phyloP scores from a whole-genome alignment of 2,113 vertebrate species.

The Cyprinodon brontotheroides region DNA sequence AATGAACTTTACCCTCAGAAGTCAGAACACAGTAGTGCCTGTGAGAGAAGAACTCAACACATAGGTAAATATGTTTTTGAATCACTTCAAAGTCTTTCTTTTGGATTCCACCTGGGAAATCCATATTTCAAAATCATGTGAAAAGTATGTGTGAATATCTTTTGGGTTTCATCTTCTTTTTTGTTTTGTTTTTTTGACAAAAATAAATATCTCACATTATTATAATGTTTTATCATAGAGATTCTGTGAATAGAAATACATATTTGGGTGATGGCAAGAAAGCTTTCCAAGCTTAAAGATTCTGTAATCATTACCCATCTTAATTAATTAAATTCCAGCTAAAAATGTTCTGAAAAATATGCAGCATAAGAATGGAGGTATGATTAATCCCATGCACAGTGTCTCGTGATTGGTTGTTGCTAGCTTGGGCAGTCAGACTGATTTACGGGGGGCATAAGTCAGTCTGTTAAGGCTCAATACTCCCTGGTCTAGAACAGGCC shows the following conservation, averaged over 20 bases:
- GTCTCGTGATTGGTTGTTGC: constrained; percentile 36
- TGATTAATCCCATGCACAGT: constrained; percentile 19
- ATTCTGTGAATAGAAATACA: not conserved
- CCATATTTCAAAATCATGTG: not conserved
- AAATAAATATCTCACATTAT: no score
- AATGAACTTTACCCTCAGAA: constrained; percentile 4
- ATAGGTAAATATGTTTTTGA: not conserved
- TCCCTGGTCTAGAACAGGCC: no score
- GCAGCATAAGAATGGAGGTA: not conserved
- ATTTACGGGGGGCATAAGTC: not conserved
- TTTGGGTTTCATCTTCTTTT: not conserved
- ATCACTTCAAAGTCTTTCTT: not conserved
- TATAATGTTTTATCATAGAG: not conserved
- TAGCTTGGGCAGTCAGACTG: constrained; percentile 24
- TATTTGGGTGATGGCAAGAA: not conserved
- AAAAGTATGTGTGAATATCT: not conserved
- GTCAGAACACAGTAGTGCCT: constrained; percentile 18
- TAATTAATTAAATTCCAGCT: not conserved
- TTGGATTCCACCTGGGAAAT: not conserved
- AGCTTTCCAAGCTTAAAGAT: not conserved
- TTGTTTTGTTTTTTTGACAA: not conserved
- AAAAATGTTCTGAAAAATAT: no score
- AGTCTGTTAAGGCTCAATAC: constrained; percentile 41
- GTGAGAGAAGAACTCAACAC: not conserved
- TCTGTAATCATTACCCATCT: not conserved